Percentiles rank a stretch among this genome's conserved stretches.
These are phyloP conservation scores for Callithrix jacchus DNA, from an alignment of 2,113 vertebrate species.

Conservation along the genomic window DNA sequence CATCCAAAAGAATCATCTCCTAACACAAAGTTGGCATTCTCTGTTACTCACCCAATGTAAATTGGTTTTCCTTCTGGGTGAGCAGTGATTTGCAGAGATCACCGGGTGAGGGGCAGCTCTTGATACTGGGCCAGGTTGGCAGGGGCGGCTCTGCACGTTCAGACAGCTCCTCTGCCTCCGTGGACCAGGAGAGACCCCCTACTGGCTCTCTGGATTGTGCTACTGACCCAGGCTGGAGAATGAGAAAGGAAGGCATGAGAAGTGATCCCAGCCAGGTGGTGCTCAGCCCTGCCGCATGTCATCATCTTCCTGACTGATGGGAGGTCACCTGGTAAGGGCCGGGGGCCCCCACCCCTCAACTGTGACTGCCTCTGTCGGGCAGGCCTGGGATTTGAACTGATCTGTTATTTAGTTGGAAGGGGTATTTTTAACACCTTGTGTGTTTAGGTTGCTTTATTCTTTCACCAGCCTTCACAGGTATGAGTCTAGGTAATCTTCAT, in stretches of 20 bases:
- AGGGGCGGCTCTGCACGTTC: neutral
- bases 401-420: neutral
- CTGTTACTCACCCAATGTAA: neutral
- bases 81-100: neutral
- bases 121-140: neutral
- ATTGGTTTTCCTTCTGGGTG: neutral
- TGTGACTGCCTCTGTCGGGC: rapidly evolving
- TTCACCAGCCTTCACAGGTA: neutral
- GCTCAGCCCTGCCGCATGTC: neutral
- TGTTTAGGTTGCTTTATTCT: neutral
- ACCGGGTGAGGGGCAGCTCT: neutral
- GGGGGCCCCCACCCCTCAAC: neutral
- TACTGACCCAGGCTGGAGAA: neutral
- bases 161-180: neutral
- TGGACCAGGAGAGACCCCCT: neutral
- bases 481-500: neutral
- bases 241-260: neutral
- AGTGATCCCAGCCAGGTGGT: neutral
- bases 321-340: neutral
- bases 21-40: neutral
- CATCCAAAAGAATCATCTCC: neutral
- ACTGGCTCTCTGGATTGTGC: neutral
- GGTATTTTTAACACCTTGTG: neutral
- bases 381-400: neutral
- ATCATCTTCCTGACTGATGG: neutral